Evolutionary conservation across 2,888 invertebrate genomes (phyloP), one percentile per base, ranked within the genome.

Genomic region (Leptopilina drosophilae): DNA sequence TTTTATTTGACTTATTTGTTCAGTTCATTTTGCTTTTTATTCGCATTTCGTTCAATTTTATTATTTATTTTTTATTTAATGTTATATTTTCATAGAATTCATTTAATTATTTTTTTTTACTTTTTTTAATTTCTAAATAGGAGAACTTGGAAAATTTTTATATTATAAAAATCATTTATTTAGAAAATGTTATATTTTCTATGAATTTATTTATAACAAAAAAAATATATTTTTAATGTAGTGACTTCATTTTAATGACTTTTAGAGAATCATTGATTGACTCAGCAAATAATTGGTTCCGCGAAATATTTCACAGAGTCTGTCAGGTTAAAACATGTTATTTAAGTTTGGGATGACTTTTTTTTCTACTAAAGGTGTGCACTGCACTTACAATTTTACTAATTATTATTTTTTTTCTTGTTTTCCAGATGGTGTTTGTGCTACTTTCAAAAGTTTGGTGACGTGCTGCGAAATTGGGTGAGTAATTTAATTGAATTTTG

Each of bases 191-290:
- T 20, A 20, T 42, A 42, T 6, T 42, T 42, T 42, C 42, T 42
- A 42, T 42, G 42, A 42, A 8, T 42, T 42, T 42, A 42, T 42
- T 42, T 42, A 42, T 42, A 8, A 42, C 12, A 49, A 12, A 49
- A 49, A 49, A 49, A 62, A 62, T 62, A 62, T 20, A n/a, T 62
- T 20, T 20, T 15, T 5, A 49, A 49, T 49, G 2, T 40, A 40
- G 14, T 65, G 65, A 65, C 40, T 65, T 65, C 11, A 65, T 40
- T 65, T 65, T 40, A 65, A 65, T 65, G 65, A 40, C 40, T 65
- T 62, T 15, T 40, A 64, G 40, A 40, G 64, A 64, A 64, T 64
- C 62, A 62, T 62, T 62, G 20, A 62, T 62, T 62, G 62, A 62
- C 62, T 62, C 62, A 62, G 20, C 62, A 62, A 62, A 62, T 62